A percentile compares a stretch with the other conserved stretches of the same genome.
Evolutionary conservation across 2,113 vertebrate species (phyloP).

Genomic region (Pterocles orientalis): DNA sequence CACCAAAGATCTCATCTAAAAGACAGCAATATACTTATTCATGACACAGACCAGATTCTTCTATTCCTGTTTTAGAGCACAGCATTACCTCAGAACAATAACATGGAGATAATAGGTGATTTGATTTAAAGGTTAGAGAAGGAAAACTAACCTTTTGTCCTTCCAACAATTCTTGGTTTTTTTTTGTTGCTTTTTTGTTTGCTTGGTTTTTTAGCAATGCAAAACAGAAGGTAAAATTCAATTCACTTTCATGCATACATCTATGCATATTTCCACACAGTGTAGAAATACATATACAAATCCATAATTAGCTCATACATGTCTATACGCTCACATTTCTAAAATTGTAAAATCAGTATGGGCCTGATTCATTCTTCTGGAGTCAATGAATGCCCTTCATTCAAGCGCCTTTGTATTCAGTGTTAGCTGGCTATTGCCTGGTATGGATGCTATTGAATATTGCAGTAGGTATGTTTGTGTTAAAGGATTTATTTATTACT

Average conservation of each 20-base stretch:
- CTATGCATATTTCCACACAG: background rate
- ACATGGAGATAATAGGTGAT: background rate
- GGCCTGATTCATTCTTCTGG: background rate
- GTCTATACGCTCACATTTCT: background rate
- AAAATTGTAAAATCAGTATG: background rate
- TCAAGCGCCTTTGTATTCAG: background rate
- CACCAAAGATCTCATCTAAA: background rate
- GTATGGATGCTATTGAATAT: background rate
- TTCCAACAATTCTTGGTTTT: background rate
- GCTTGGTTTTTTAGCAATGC: background rate
- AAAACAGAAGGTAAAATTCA: background rate
- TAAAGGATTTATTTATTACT: constrained; percentile 19
- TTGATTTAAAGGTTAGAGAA: background rate
- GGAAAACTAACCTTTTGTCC: background rate
- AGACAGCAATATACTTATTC: background rate
- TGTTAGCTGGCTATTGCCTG: background rate
- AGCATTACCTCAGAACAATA: constrained; percentile 23
- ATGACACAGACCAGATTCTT: background rate
- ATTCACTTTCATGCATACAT: background rate
- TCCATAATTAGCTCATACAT: background rate
- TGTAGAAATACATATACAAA: background rate
- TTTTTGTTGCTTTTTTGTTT: background rate
- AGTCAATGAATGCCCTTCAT: background rate
- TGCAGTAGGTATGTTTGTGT: constrained; percentile 8
- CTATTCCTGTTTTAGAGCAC: constrained; percentile 9